Conservation (phyloP, 2,888 invertebrate species). For the Drosophila imparisetae region DNA sequence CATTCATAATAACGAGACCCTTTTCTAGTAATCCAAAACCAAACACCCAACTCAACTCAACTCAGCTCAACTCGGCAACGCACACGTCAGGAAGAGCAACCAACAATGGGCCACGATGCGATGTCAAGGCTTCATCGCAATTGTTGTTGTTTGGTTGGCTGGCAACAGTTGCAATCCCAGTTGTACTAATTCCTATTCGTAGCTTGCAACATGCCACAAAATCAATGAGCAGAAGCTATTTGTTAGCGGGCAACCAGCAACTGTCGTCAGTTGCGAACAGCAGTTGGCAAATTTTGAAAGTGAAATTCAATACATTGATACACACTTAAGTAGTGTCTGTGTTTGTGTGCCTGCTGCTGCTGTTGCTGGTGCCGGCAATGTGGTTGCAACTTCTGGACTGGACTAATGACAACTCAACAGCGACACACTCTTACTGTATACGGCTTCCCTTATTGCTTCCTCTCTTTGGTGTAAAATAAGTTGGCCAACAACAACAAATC, state of each 20-base stretch:
- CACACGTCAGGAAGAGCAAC: conserved; percentile 54
- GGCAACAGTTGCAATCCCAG: conserved; percentile 43
- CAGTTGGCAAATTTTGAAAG: conserved; percentile 71
- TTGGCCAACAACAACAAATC: conserved; percentile 35
- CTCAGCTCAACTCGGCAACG: conserved; percentile 22
- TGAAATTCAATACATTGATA: conserved; percentile 58
- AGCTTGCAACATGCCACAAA: conserved; percentile 70
- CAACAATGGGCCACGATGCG: conserved; percentile 61
- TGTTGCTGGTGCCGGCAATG: conserved; percentile 40
- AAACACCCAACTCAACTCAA: conserved; percentile 4
- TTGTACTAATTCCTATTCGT: conserved; percentile 16
- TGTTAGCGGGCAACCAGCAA: conserved; percentile 42
- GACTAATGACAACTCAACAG: conserved; percentile 15
- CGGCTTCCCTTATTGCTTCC: conserved; percentile 63
- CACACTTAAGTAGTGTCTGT: background rate
- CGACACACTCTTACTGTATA: conserved; percentile 29
- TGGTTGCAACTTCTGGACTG: conserved; percentile 45
- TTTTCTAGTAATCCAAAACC: conserved; percentile 62
- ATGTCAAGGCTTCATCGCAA: conserved; percentile 53
- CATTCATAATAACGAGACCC: conserved; percentile 35
- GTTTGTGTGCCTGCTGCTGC: conserved; percentile 6
- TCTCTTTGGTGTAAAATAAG: conserved; percentile 36
- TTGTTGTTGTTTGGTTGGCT: conserved; percentile 12
- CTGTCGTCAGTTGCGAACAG: conserved; percentile 61
- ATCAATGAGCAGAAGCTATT: conserved; percentile 74